A percentile compares a stretch with the other conserved stretches of the same genome.
phyloP scores from a whole-genome alignment of 2,113 vertebrate species.

The Aythya baeri region DNA sequence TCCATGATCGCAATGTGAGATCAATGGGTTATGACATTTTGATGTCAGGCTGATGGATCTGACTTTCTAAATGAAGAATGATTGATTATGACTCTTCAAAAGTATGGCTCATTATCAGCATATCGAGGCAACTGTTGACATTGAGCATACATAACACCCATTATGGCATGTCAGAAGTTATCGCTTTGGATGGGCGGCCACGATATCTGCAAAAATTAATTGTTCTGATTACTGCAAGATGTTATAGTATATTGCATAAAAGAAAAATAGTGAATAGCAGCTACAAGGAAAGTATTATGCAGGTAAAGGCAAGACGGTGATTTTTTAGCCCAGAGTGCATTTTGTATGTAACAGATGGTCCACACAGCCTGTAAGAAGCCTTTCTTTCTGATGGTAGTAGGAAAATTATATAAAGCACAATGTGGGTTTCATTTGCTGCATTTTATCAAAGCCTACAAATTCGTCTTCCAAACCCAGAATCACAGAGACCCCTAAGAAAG shows the following conservation, averaged over 20 bases:
- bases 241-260: background rate
- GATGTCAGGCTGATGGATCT: constrained; percentile 42
- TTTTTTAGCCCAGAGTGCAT: background rate
- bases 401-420: background rate
- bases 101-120: constrained; percentile 41
- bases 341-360: background rate
- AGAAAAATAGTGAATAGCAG: background rate
- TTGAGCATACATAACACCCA: constrained; percentile 1
- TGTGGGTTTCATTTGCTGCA: background rate
- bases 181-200: background rate
- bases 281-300: background rate
- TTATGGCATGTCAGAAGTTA: constrained; percentile 9
- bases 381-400: background rate
- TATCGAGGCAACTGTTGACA: constrained; percentile 22
- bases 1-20: background rate
- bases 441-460: background rate
- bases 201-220: background rate
- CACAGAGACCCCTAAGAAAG: background rate
- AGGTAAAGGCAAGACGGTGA: background rate
- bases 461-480: background rate
- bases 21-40: constrained; percentile 68
- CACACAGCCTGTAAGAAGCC: background rate
- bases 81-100: constrained; percentile 41
- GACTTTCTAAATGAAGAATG: constrained; percentile 45
- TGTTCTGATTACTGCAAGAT: background rate